phyloP scores from a whole-genome alignment of 2,888 invertebrate genomes.

The Maniola hyperantus region DNA sequence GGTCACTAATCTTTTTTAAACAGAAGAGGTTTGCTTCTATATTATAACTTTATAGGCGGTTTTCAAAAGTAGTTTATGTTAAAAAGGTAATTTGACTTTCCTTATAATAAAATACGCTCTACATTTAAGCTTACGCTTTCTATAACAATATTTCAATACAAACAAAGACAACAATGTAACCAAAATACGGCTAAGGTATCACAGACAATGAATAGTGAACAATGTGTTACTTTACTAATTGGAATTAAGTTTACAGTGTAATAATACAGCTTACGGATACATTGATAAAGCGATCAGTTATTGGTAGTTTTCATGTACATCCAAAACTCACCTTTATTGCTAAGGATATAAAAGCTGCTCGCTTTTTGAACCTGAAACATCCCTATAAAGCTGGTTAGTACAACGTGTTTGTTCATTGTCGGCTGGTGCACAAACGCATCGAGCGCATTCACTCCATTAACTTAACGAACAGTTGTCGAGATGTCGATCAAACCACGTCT shows the following conservation, averaged over 20 bases:
- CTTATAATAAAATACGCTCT: no score
- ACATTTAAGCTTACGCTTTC: not conserved
- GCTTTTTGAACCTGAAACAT: conserved; percentile 5
- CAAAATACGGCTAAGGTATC: conserved; percentile 45
- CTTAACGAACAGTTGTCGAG: conserved; percentile 81
- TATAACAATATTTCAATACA: conserved; percentile 1
- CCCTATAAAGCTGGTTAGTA: conserved; percentile 2
- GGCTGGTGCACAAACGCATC: conserved; percentile 62
- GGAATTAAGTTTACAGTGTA: conserved; percentile 34
- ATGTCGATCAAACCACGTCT: conserved; percentile 79
- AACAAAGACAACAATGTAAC: conserved; percentile 19
- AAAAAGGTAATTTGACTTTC: no score
- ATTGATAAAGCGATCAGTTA: conserved; percentile 11
- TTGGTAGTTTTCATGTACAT: conserved; percentile 9
- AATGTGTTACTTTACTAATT: conserved; percentile 28
- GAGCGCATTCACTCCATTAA: conserved; percentile 73
- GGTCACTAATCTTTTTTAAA: no score
- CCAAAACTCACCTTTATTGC: conserved; percentile 8
- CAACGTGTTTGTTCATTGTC: conserved; percentile 47
- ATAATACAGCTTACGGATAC: conserved; percentile 44
- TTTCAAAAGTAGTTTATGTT: no score
- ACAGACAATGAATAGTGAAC: conserved; percentile 12
- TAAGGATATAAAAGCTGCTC: not conserved
- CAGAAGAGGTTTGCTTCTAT: no score
- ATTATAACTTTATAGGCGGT: no score